Percentiles rank a stretch among this genome's conserved stretches.
phyloP scores from a whole-genome alignment of 1,140 invertebrate species.

The Drosophila tsacasi region DNA sequence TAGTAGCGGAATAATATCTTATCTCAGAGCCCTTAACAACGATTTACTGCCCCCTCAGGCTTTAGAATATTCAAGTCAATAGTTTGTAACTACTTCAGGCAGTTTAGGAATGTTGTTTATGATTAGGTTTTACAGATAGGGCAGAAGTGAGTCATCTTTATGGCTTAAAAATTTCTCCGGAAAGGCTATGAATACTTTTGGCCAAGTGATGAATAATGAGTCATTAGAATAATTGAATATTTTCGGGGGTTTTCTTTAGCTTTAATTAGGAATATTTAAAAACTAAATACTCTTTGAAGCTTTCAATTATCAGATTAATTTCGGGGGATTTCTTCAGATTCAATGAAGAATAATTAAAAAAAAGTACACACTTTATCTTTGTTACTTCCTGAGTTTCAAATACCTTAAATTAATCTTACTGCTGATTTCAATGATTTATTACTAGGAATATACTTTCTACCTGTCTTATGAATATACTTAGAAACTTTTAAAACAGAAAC shows the following conservation, averaged over 20 bases:
- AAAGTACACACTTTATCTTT: too few relatives aligned
- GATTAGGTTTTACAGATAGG: conserved; percentile 6
- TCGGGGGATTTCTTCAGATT: neutral
- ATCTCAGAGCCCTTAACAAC: conserved; percentile 16
- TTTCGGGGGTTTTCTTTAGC: neutral
- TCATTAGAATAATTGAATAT: neutral
- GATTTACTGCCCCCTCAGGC: conserved; percentile 1
- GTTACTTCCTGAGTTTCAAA: too few relatives aligned
- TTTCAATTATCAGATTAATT: neutral
- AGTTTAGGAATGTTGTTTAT: neutral
- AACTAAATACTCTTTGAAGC: neutral
- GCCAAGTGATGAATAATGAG: neutral
- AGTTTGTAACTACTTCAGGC: conserved; percentile 11
- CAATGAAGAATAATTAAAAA: neutral
- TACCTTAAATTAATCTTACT: too few relatives aligned
- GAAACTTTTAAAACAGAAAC: too few relatives aligned
- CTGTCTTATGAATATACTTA: too few relatives aligned
- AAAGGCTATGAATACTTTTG: neutral
- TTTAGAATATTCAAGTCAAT: neutral
- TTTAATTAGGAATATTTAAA: neutral
- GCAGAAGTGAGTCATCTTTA: neutral
- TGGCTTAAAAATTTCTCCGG: neutral
- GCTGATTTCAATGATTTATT: too few relatives aligned
- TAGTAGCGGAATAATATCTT: conserved; percentile 39
- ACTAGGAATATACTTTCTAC: too few relatives aligned